Base-by-base conservation (phyloP, 1,140 invertebrate genomes). In the Formica exsecta region DNA sequence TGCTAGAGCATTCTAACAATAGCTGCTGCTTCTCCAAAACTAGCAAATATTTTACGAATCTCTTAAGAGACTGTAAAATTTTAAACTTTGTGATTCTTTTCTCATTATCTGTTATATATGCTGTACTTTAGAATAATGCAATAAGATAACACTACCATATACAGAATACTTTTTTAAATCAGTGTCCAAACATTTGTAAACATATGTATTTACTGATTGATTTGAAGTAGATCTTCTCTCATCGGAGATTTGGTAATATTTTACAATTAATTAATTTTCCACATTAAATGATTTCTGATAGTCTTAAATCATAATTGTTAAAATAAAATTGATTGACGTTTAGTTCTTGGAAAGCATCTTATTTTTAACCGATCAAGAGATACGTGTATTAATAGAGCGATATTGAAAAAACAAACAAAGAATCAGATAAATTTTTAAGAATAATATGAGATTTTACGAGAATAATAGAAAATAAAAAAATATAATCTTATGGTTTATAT, bases 11-110 rank as follows among this genome's bases (percentile, higher is more conserved):
- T 61, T 73, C 41, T 41, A 81, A 44, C 36, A 61, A 73, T 44
- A 73, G 38, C 54, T 73, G 25, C 0, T 61, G 59, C 7, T 70
- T 61, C 19, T 13, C 19, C n/a, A 16, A 61, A 41, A 13, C 25
- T 83, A 74, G 48, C 38, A 25, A 61, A n/a, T 38, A 25, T 83
- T 83, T 73, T 61, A 81, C 36, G 81, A 88, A 83, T 74, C 68
- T 62, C 66, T 32, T 48, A 9, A 77, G 51, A 13, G 62, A 87
- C 59, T 36, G 61, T 86, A 85, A 32, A 32, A 86, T 86, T 86
- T 74, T 61, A 44, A 77, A 25, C 9, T 19, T 70, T 22, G 29
- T 16, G 6, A 16, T 59, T 62, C 11, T 13, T 73, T 59, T 66
- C 3, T 81, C 16, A 62, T 19, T 11, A 71, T 32, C 13, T 13